Evolutionary conservation across 2,113 vertebrate species (phyloP).

Genomic region (Aphelocoma coerulescens): DNA sequence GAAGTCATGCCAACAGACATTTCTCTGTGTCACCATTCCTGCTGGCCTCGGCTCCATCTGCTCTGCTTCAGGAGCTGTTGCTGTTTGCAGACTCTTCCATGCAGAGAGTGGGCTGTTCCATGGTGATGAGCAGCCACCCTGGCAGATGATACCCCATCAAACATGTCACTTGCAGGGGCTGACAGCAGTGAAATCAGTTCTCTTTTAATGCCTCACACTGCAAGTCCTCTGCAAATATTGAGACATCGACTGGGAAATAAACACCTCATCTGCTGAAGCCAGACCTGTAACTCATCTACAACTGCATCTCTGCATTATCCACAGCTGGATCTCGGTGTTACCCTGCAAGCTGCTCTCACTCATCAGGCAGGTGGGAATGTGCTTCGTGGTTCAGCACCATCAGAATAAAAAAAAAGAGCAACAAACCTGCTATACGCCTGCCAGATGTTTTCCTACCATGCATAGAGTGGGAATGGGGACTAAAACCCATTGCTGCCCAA

Average conservation of each 20-base stretch:
- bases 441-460: neutral
- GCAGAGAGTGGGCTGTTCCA: neutral
- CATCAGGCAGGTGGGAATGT: neutral
- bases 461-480: neutral
- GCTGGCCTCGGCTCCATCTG: neutral
- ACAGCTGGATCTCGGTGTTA: neutral
- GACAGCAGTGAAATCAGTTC: neutral
- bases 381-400: neutral
- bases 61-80: neutral
- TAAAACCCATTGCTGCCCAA: neutral
- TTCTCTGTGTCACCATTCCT: neutral
- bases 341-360: neutral
- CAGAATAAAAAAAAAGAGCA: neutral
- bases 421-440: neutral
- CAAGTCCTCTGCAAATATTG: neutral
- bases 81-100: neutral
- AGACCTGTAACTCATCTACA: neutral
- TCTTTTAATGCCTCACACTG: neutral
- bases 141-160: neutral
- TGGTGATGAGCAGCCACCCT: neutral
- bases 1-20: neutral
- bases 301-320: neutral
- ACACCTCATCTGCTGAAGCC: neutral
- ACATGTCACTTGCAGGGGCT: neutral
- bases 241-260: neutral